Conservation (phyloP, 2,888 invertebrate genomes). For the Cyaniris semiargus region DNA sequence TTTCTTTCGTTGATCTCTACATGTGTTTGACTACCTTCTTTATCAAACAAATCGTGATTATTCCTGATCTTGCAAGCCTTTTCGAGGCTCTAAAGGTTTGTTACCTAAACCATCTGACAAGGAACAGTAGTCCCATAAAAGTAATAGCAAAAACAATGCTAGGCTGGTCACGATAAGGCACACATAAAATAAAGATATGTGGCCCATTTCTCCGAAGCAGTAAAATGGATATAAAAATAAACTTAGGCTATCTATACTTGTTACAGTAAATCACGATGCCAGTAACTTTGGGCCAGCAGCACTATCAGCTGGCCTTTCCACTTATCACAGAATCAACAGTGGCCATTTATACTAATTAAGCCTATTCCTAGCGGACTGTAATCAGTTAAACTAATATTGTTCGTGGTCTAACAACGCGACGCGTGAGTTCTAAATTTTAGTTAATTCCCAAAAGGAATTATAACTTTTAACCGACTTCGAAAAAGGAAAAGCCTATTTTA, state of each 20-base stretch:
- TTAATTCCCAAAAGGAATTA: background rate
- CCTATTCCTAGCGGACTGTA: conserved; percentile 2
- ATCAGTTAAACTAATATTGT: background rate
- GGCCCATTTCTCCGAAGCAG: conserved; percentile 1
- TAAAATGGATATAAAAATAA: conserved; percentile 4
- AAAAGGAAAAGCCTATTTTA: background rate
- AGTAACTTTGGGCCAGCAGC: background rate
- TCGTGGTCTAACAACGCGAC: conserved; percentile 1
- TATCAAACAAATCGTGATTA: too few relatives aligned
- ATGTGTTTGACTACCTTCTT: too few relatives aligned
- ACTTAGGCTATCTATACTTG: background rate
- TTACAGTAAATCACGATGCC: background rate
- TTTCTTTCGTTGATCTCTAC: too few relatives aligned
- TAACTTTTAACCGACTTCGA: too few relatives aligned
- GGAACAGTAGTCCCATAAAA: too few relatives aligned
- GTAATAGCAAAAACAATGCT: too few relatives aligned
- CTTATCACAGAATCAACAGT: conserved; percentile 24
- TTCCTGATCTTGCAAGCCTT: too few relatives aligned
- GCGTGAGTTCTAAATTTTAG: background rate
- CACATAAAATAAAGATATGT: conserved; percentile 6
- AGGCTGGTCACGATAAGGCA: background rate
- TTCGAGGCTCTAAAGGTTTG: background rate
- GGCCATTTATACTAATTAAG: conserved; percentile 16
- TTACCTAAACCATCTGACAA: background rate
- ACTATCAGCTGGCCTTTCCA: background rate